These are phyloP conservation scores for Spheniscus mendiculus DNA, from an alignment of 2,113 vertebrate genomes.

Conservation along the genomic window DNA sequence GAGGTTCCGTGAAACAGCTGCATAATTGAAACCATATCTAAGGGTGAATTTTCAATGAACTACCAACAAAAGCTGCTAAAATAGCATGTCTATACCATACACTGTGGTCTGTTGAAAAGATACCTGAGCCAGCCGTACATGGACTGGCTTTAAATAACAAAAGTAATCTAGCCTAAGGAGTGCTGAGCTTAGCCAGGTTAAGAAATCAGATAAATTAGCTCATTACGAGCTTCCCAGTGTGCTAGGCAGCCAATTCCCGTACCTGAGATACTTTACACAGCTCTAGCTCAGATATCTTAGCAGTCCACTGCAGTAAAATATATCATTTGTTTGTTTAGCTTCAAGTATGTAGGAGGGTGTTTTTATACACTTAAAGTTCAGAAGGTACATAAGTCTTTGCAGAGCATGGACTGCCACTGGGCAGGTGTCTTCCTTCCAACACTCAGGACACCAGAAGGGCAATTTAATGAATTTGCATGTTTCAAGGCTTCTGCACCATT, in stretches of 20 bases:
- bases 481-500: neutral
- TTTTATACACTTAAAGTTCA: neutral
- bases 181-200: neutral
- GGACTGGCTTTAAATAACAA: neutral
- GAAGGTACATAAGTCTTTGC: neutral
- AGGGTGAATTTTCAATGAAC: neutral
- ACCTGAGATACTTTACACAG: neutral
- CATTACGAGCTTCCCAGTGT: neutral
- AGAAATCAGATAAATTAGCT: neutral
- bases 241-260: neutral
- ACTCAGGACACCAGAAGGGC: neutral
- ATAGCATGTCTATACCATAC: neutral
- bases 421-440: neutral
- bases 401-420: neutral
- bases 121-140: neutral
- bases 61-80: neutral
- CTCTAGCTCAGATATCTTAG: neutral
- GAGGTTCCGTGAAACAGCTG: neutral
- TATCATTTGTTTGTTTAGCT: neutral
- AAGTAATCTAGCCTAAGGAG: neutral
- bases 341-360: neutral
- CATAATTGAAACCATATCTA: neutral
- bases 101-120: neutral
- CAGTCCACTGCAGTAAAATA: neutral
- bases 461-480: neutral